phyloP scores from a whole-genome alignment of 2,888 invertebrate species.

The Stramonita haemastoma region DNA sequence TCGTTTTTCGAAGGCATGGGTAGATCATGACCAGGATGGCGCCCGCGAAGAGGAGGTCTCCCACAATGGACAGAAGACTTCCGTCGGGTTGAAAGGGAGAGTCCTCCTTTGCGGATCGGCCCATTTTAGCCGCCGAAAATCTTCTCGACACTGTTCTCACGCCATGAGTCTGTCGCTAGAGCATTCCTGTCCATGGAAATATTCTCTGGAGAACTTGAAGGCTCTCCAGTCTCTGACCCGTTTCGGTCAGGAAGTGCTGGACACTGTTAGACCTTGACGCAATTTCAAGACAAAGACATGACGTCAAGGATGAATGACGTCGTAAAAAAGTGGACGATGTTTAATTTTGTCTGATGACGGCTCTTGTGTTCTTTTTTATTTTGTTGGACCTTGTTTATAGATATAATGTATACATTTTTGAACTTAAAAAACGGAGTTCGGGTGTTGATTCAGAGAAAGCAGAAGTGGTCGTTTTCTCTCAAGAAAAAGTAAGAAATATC shows the following conservation, averaged over 20 bases:
- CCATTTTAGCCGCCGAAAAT: not conserved
- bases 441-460: too few relatives aligned
- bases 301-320: too few relatives aligned
- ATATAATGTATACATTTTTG: too few relatives aligned
- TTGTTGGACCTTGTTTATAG: too few relatives aligned
- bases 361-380: too few relatives aligned
- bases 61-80: conserved; percentile 26
- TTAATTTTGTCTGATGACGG: too few relatives aligned
- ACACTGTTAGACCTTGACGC: conserved; percentile 19
- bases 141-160: not conserved
- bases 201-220: not conserved
- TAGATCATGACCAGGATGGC: conserved; percentile 28
- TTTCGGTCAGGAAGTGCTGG: conserved; percentile 1
- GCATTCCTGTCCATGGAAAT: conserved; percentile 1
- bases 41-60: conserved; percentile 31
- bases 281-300: not conserved
- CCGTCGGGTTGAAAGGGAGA: not conserved
- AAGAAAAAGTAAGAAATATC: too few relatives aligned
- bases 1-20: conserved; percentile 24
- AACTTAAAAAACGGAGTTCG: too few relatives aligned
- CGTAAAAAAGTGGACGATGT: too few relatives aligned
- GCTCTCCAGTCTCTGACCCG: not conserved
- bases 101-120: not conserved
- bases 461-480: too few relatives aligned
- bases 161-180: not conserved